Conservation (phyloP, 2,113 vertebrate species). For the Raphicerus campestris region DNA sequence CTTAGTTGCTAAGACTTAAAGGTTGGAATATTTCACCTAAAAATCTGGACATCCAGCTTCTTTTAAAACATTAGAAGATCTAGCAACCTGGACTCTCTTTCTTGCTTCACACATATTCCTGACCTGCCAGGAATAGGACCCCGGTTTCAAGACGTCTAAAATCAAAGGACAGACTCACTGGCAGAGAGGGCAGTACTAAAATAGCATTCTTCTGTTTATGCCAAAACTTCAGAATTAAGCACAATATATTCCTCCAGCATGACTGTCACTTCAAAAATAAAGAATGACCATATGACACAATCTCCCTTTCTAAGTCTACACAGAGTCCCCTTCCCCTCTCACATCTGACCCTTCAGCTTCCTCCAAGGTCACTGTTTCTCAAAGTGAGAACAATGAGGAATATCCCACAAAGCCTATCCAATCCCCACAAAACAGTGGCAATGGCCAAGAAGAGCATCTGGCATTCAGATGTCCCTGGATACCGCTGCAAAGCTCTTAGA, state of each 20-base stretch:
- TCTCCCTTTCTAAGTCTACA: not conserved
- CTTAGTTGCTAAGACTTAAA: not conserved
- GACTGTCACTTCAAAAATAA: not conserved
- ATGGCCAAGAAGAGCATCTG: slow-evolving; percentile 29
- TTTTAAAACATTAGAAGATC: not conserved
- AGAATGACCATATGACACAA: not conserved
- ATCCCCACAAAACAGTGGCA: not conserved
- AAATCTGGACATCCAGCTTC: not conserved
- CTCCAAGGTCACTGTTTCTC: not conserved
- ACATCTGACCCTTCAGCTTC: not conserved
- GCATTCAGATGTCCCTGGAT: not conserved
- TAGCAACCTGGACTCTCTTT: not conserved
- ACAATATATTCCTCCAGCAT: not conserved
- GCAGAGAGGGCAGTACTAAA: not conserved
- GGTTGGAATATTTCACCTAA: not conserved
- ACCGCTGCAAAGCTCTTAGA: not conserved
- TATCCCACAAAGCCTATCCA: not conserved
- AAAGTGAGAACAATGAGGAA: not conserved
- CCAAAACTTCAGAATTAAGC: not conserved
- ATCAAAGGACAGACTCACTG: not conserved
- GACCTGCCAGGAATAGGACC: not conserved
- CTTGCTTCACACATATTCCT: not conserved
- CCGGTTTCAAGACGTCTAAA: not conserved
- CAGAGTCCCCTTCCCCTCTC: not conserved
- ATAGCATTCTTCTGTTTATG: not conserved